Base-by-base conservation (phyloP, 1,140 invertebrate species). In the Ridgeia piscesae region DNA sequence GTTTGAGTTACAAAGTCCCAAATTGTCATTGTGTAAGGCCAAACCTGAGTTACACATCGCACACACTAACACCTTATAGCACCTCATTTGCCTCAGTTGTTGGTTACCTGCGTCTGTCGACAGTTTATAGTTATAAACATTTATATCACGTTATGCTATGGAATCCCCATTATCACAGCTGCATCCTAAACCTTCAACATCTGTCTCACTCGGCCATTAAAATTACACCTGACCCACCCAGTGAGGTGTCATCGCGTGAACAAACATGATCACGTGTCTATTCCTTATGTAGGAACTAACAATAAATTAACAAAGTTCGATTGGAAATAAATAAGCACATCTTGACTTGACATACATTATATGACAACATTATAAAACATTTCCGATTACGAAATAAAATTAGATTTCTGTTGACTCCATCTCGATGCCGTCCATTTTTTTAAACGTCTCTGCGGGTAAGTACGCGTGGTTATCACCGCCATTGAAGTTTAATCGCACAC, bases 261-360 rank as follows among this genome's bases (percentile, higher is more conserved):
- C 11, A 77, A 77, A 4, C 27, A 77, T 21, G 11, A 77, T 77
- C 58, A 77, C 58, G 27, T 14, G 58, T 77, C 58, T 77, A 77
- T 77, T 77, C 58, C 58, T 77, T 77, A 77, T 77, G 11, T 2
- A 2, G 58, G 58, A 77, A 77, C 58, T 77, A 77, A 77, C 58
- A 77, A 77, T 77, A 77, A 77, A 77, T 77, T 77, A 77, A 77
- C 58, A 77, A 77, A 77, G 58, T 77, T 77, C 58, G 58, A 77
- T 77, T 77, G 58, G 58, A 77, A 77, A 77, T 77, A 77, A 77
- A 77, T 77, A 77, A 77, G 58, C 58, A 4, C 58, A 31, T 77
- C 58, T 77, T 77, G 58, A 77, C 58, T 77, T 11, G 58, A 21
- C 42, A 11, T 11, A 42, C 42, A 42, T 42, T 50, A n/a, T n/a